Evolutionary conservation across 2,797 vertebrate species (phyloP), one percentile per base, ranked within the genome.

Genomic region (Periophthalmus magnuspinnatus): DNA sequence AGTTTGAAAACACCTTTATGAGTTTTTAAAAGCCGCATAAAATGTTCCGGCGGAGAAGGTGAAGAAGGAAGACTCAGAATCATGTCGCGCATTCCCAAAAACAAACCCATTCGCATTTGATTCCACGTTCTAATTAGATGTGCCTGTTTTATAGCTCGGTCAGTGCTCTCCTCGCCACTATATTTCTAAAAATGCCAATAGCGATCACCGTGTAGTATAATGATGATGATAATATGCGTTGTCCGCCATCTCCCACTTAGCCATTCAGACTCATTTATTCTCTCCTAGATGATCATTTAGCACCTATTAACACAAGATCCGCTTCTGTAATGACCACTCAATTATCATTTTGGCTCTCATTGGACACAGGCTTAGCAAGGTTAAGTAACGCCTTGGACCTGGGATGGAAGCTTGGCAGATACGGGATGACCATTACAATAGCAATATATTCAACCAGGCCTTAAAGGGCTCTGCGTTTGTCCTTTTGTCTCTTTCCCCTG

Each of bases 281-380:
- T 81, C 80, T 86, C 80, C 86, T 85, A 66, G 88, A 91, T 87
- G 71, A 90, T 90, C 87, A 86, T 90, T 90, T 89, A 89, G 87
- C 79, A 67, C 78, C 91, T 86, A 91, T 93, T 91, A 92, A 84
- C 81, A 84, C 75, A 80, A 85, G 84, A 86, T 87, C 81, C 79
- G 84, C 76, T 76, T 89, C 86, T 74, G 71, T 88, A 87, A 90
- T 83, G 80, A 81, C 83, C 81, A 74, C 83, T 86, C 75, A 81
- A 90, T 90, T 86, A 89, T 84, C 87, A 89, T 88, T 76, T 88
- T 86, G 76, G 71, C 76, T 87, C 81, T 81, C 81, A 80, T 88
- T 84, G 74, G 79, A 76, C 84, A 83, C 84, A 73, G 74, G 81
- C 82, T 82, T 47, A 64, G 77, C 84, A 91, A 91, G 91, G 90